Base-by-base conservation (phyloP, 1,140 invertebrate genomes). In the Paralvinella palmiformis region DNA sequence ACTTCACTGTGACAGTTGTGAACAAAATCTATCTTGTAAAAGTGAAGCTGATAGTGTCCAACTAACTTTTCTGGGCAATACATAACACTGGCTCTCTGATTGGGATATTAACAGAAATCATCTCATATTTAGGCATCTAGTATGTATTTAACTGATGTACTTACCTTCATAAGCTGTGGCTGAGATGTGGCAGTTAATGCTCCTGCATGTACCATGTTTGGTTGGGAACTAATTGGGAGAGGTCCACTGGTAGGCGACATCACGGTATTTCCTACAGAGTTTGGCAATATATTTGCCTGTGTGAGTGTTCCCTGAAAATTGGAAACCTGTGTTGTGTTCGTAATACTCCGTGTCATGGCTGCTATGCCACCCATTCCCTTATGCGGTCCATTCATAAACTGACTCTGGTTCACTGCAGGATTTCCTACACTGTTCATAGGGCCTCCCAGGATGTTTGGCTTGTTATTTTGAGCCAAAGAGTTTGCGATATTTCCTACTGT, bases 371-470 rank as follows among this genome's bases (percentile, higher is more conserved):
- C 71, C 50, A 70, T 66, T 24, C 71, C 65, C 62, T 73, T 70
- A 29, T 71, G 71, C 58, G 73, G 77, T 59, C 79, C 79, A 75
- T 80, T 80, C 65, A 79, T 75, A 68, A 76, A 62, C 36, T 72
- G 73, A 64, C 65, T 70, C 37, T 70, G 63, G 36, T 67, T 63
- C 55, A 71, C 67, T 57, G 65, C n/a, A 7, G 48, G 24, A 22
- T 29, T 52, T 22, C 48, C 31, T 29, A 52, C 24, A 52, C 48
- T 27, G 24, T 52, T 22, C 24, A 29, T 27, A 22, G 48, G 10
- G 24, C 24, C 48, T 27, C 24, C 48, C 48, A 27, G 24, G 24
- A 29, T 3, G 48, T 52, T 52, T 7, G 31, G 24, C 24, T 7
- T 20, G n/a, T 52, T 52, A 27, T 29, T 29, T 52, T 52, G 48